These are phyloP conservation scores for Ictalurus furcatus DNA, from an alignment of 2,113 vertebrate genomes.

Conservation along the genomic window DNA sequence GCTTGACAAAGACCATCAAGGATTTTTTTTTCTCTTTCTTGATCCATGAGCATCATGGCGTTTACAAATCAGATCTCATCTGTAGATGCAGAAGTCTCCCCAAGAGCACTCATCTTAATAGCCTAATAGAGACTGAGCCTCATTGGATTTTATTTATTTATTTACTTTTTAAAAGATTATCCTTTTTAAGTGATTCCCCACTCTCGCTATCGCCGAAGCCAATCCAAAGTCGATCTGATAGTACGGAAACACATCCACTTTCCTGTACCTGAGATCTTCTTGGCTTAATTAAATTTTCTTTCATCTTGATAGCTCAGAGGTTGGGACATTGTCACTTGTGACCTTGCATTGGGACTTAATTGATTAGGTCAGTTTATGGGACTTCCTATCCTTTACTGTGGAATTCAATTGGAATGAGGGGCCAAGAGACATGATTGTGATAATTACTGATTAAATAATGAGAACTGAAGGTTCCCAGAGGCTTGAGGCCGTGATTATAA, in stretches of 20 bases:
- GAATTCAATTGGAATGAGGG: conserved; percentile 60
- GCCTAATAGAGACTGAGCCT: conserved; percentile 43
- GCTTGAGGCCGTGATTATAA: conserved; percentile 63
- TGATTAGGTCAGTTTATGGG: conserved; percentile 60
- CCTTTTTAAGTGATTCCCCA: conserved; percentile 16
- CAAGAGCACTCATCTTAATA: conserved; percentile 34
- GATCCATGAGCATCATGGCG: background rate
- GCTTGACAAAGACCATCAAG: background rate
- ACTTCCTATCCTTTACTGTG: conserved; percentile 56
- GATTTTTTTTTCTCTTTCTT: background rate
- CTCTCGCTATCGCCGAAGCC: conserved; percentile 26
- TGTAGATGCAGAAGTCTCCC: conserved; percentile 1
- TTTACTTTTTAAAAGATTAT: conserved; percentile 24
- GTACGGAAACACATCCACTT: conserved; percentile 35
- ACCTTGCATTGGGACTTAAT: conserved; percentile 59
- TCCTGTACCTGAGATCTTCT: conserved; percentile 44
- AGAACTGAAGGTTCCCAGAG: conserved; percentile 57
- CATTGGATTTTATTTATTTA: conserved; percentile 46
- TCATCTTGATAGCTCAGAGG: conserved; percentile 63
- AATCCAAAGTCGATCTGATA: conserved; percentile 48
- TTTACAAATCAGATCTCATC: conserved; percentile 15
- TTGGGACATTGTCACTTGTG: conserved; percentile 62
- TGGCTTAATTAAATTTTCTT: conserved; percentile 56
- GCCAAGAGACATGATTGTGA: conserved; percentile 63
- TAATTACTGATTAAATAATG: conserved; percentile 70